Evolutionary conservation across 2,888 invertebrate genomes (phyloP).

Genomic region (Lithophane semibrunnea): DNA sequence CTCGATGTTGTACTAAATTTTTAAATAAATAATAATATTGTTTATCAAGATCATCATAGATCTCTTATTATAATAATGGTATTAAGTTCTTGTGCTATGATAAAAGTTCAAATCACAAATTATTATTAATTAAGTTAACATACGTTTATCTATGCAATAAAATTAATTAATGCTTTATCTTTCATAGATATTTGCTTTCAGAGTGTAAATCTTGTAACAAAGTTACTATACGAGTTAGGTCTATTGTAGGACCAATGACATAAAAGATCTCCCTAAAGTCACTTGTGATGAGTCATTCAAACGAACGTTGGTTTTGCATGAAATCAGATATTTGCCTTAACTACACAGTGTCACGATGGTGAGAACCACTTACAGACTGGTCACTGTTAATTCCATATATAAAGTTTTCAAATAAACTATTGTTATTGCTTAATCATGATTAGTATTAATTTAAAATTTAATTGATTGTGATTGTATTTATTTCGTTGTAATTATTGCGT

Average conservation of each 20-base stretch:
- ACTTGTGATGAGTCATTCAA: slow-evolving; percentile 21
- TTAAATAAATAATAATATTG: slow-evolving; percentile 41
- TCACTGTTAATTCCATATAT: slow-evolving; percentile 43
- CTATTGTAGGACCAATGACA: slow-evolving; percentile 40
- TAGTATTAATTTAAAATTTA: slow-evolving; percentile 61
- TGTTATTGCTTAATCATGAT: slow-evolving; percentile 60
- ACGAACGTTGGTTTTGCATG: slow-evolving; percentile 30
- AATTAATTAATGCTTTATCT: slow-evolving; percentile 51
- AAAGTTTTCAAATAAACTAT: slow-evolving; percentile 43
- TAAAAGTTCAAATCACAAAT: slow-evolving; percentile 72
- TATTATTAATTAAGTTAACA: slow-evolving; percentile 61
- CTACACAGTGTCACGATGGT: slow-evolving; percentile 6
- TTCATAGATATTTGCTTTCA: slow-evolving; percentile 42
- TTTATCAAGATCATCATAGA: slow-evolving; percentile 59
- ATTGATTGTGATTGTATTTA: slow-evolving; percentile 66
- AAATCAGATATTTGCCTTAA: slow-evolving; percentile 36
- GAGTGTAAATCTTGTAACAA: slow-evolving; percentile 52
- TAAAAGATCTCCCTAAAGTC: slow-evolving; percentile 44
- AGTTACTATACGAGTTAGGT: slow-evolving; percentile 57
- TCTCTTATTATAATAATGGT: slow-evolving; percentile 61
- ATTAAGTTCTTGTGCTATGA: slow-evolving; percentile 68
- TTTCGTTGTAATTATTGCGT: slow-evolving; percentile 65
- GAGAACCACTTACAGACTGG: slow-evolving; percentile 25
- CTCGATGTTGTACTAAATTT: slow-evolving; percentile 53
- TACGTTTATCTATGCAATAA: slow-evolving; percentile 53